Evolutionary conservation across 2,113 vertebrate genomes (phyloP), one percentile per base, ranked within the genome.

Genomic region (Engystomops pustulosus): DNA sequence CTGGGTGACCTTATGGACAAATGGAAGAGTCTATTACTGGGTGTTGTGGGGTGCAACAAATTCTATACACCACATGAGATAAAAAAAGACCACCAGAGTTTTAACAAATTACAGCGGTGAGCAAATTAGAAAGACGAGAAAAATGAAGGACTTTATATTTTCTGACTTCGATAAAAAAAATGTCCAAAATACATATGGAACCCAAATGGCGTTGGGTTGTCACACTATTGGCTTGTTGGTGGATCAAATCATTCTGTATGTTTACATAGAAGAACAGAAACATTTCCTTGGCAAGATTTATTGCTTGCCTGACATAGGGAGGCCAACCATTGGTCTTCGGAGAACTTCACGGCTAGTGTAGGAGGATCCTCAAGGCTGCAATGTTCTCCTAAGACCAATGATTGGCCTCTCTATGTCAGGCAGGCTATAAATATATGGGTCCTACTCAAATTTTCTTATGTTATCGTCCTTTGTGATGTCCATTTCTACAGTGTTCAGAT

Each of bases 1-100:
- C 92, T 91, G 94, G 95, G 95, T 94, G 96, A 96, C 91, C 95
- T 93, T 94, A 93, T 60, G 38, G n/a, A 60, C 17, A n/a, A 45
- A 53, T 81, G 45, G 47, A 81, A 53, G 68, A 30, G 69, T 60
- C 60, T 44, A 72, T 30, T 81, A 41, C 12, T 55, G 69, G 51
- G 23, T 15, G 23, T 65, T 17, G 11, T 0, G 15, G 80, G 14
- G n/a, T 44, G 80, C 49, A 44, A 38, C 10, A 60, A 23, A 70
- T 41, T 41, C 4, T 41, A 41, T n/a, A 36, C 65, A 49, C 18
- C 30, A 51, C 38, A 30, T 53, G 53, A 34, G 38, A 49, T 3
- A 85, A 91, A 51, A 75, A 55, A 23, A n/a, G 18, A 14, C 15
- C 47, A 74, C 17, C 44, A 51, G 44, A 75, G 71, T 18, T 75